Evolutionary conservation across 2,888 invertebrate genomes (phyloP).

Genomic region (Isoperla grammatica): DNA sequence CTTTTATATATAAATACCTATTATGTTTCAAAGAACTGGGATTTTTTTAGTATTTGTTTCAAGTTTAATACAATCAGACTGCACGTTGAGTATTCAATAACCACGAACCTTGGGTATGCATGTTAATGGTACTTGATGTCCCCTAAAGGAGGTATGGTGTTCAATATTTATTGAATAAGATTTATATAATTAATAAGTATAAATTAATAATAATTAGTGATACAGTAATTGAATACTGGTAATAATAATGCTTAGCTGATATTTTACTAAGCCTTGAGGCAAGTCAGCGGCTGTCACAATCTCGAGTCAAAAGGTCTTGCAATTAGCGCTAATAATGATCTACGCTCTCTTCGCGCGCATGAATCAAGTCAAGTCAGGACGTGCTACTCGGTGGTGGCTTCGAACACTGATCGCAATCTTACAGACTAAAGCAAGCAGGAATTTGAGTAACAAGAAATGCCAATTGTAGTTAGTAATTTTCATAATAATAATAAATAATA

Average conservation of each 20-base stretch:
- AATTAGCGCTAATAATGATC: too few relatives aligned
- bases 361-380: too few relatives aligned
- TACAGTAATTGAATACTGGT: too few relatives aligned
- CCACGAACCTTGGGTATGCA: constrained; percentile 19
- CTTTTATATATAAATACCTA: constrained; percentile 40
- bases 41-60: constrained; percentile 30
- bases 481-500: constrained; percentile 17
- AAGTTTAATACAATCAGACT: constrained; percentile 46
- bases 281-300: too few relatives aligned
- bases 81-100: constrained; percentile 45
- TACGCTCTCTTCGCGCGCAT: too few relatives aligned
- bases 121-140: constrained; percentile 21
- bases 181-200: neutral
- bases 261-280: too few relatives aligned
- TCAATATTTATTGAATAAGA: constrained; percentile 39
- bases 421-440: too few relatives aligned
- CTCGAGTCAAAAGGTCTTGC: too few relatives aligned
- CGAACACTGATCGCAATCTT: too few relatives aligned
- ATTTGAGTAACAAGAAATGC: constrained; percentile 21
- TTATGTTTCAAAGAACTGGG: constrained; percentile 17
- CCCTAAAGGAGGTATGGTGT: constrained; percentile 29
- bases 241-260: too few relatives aligned
- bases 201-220: too few relatives aligned
- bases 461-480: constrained; percentile 30
- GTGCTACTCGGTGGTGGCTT: too few relatives aligned